phyloP scores from a whole-genome alignment of 2,113 vertebrate species.

The Cyprinodon tularosa region DNA sequence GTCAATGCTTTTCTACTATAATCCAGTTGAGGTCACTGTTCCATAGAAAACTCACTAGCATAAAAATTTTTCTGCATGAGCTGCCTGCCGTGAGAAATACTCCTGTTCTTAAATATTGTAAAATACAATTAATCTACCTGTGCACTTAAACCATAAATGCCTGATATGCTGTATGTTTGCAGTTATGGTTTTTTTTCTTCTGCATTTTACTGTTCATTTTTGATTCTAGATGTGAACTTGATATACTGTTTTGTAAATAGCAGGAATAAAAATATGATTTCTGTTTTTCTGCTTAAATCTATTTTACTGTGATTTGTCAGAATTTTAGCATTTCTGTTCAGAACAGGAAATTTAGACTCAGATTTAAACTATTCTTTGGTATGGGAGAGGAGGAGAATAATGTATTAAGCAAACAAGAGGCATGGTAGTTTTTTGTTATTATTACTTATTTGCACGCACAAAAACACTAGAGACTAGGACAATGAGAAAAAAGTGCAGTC shows the following conservation, averaged over 20 bases:
- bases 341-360: background rate
- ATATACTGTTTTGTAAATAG: slow-evolving; percentile 73
- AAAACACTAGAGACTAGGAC: too few relatives aligned
- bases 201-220: slow-evolving; percentile 38
- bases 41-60: slow-evolving; percentile 31
- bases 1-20: slow-evolving; percentile 18
- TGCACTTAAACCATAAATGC: slow-evolving; percentile 74
- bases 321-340: background rate
- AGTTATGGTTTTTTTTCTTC: slow-evolving; percentile 42
- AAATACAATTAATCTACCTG: slow-evolving; percentile 64
- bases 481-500: background rate
- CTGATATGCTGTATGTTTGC: slow-evolving; percentile 46
- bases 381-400: background rate
- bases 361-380: too few relatives aligned
- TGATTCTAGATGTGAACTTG: slow-evolving; percentile 45
- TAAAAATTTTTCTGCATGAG: slow-evolving; percentile 52
- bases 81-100: slow-evolving; percentile 43
- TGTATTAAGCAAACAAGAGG: background rate
- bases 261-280: slow-evolving; percentile 63
- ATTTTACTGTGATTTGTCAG: background rate
- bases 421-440: background rate
- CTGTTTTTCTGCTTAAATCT: slow-evolving; percentile 41
- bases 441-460: background rate
- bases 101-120: slow-evolving; percentile 33
- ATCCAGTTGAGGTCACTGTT: slow-evolving; percentile 34